Conservation (phyloP, 2,797 vertebrate genomes). For the Tiaroga cobitis region DNA sequence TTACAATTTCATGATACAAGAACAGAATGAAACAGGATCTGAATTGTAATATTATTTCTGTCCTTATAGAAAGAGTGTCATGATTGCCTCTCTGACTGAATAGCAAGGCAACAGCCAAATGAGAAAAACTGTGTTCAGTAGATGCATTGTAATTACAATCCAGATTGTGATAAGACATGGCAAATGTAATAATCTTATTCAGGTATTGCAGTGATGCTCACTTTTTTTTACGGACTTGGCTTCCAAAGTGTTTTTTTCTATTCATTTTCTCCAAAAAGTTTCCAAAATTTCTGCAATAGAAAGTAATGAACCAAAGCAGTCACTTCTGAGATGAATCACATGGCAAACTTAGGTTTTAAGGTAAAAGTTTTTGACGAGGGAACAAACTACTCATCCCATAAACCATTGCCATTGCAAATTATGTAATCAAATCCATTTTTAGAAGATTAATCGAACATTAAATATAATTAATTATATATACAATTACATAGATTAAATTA, state of each 20-base stretch:
- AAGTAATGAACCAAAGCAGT: background rate
- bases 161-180: constrained; percentile 45
- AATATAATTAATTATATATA: too few relatives aligned
- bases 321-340: background rate
- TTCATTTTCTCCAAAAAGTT: background rate
- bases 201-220: background rate
- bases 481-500: too few relatives aligned
- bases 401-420: background rate
- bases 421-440: background rate
- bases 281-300: background rate
- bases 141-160: constrained; percentile 50
- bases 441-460: too few relatives aligned
- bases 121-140: constrained; percentile 43
- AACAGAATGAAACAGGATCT: constrained; percentile 39
- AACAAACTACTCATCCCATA: background rate
- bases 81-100: constrained; percentile 37
- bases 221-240: background rate
- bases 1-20: constrained; percentile 49
- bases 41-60: constrained; percentile 38
- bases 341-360: background rate
- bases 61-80: constrained; percentile 30
- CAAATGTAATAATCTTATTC: constrained; percentile 40
- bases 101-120: constrained; percentile 41
- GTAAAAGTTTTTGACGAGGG: too few relatives aligned
- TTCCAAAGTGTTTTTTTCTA: background rate